These are phyloP conservation scores for Drosophila serrata DNA, from an alignment of 1,140 invertebrate species.

Conservation along the genomic window DNA sequence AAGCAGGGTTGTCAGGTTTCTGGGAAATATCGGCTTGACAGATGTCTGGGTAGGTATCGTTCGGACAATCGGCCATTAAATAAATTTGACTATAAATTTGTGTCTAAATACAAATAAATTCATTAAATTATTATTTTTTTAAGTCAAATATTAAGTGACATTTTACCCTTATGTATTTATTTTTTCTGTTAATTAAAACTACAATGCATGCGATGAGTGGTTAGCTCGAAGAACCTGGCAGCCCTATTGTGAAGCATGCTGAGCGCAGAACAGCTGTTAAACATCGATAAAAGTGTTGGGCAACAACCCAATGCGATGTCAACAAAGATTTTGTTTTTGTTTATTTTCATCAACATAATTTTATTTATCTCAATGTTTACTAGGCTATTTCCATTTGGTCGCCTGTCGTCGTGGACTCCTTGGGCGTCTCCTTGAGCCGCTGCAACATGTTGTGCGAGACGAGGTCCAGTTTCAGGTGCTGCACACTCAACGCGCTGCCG, in stretches of 20 bases:
- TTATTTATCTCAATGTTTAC: slow-evolving; percentile 5
- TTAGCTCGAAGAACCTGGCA: background rate
- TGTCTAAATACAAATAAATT: background rate
- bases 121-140: background rate
- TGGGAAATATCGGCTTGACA: background rate
- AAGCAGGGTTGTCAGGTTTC: slow-evolving; percentile 18
- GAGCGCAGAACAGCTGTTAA: slow-evolving; percentile 3
- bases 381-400: slow-evolving; percentile 58
- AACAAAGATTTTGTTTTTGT: slow-evolving; percentile 15
- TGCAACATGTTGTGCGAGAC: slow-evolving; percentile 76
- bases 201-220: background rate
- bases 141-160: rapidly evolving
- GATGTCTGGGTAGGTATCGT: background rate
- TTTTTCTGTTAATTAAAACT: background rate
- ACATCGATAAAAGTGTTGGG: slow-evolving; percentile 30
- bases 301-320: slow-evolving; percentile 13
- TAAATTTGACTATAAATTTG: too few species aligned
- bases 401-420: background rate
- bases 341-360: background rate
- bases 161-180: background rate
- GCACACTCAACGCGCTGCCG: slow-evolving; percentile 80
- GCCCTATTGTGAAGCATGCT: background rate
- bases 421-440: slow-evolving; percentile 47
- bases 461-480: slow-evolving; percentile 83
- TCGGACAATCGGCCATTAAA: background rate